Percentiles rank a stretch among this genome's conserved stretches.
These are phyloP conservation scores for Leptocoma aspasia DNA, from an alignment of 2,113 vertebrate species.

Conservation along the genomic window DNA sequence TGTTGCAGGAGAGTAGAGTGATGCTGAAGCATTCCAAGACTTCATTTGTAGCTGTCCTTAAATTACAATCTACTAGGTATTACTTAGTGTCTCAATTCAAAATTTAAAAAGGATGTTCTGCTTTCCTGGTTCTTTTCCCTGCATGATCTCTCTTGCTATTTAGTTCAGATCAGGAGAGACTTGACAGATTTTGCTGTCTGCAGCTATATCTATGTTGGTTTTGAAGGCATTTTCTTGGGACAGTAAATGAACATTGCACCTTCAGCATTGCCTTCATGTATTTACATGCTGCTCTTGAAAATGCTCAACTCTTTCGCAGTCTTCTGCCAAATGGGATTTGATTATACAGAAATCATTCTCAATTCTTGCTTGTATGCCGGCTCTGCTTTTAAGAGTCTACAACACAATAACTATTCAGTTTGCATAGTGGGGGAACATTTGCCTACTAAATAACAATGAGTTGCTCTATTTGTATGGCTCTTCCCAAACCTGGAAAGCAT, in stretches of 20 bases:
- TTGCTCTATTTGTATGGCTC: neutral
- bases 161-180: neutral
- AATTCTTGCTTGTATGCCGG: neutral
- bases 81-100: neutral
- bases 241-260: fast-evolving
- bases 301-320: neutral
- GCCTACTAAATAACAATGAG: slow-evolving; percentile 21
- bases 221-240: neutral
- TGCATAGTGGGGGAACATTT: slow-evolving; percentile 27
- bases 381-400: neutral
- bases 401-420: slow-evolving; percentile 8
- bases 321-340: neutral
- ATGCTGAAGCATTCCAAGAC: neutral
- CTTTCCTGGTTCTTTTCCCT: neutral
- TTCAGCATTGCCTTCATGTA: neutral
- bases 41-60: neutral
- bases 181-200: neutral
- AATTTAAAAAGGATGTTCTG: neutral
- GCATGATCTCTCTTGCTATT: neutral
- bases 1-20: neutral
- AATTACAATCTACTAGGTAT: neutral
- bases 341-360: slow-evolving; percentile 35
- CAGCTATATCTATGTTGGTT: neutral
- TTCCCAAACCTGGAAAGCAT: neutral
- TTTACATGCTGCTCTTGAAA: neutral